phyloP scores from a whole-genome alignment of 2,113 vertebrate genomes.

The Oreochromis spilurus region DNA sequence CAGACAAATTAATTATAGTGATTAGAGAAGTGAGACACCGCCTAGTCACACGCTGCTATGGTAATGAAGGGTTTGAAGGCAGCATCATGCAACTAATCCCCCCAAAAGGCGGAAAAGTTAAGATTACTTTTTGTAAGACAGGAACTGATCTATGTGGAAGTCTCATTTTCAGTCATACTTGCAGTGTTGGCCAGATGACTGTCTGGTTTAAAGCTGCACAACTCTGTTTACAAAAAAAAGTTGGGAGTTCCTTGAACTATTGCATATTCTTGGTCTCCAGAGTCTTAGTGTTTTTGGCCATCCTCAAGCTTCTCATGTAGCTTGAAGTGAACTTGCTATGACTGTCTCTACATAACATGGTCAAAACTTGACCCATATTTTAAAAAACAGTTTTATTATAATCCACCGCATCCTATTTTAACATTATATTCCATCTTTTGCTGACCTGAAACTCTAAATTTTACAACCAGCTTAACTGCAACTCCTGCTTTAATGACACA shows the following conservation, averaged over 20 bases:
- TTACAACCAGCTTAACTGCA: neutral
- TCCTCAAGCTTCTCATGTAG: neutral
- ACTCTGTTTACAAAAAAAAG: neutral
- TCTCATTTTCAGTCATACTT: neutral
- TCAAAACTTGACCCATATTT: neutral
- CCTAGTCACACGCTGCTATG: neutral
- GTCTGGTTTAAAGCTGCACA: neutral
- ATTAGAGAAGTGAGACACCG: neutral
- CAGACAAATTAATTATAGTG: neutral
- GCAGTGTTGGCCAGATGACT: neutral
- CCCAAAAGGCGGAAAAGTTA: neutral
- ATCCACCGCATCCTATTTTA: neutral
- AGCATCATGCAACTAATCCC: neutral
- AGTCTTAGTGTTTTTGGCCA: neutral
- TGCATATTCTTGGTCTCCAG: neutral
- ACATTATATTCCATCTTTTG: neutral
- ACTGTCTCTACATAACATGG: neutral
- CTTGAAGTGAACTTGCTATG: neutral
- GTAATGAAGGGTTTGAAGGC: neutral
- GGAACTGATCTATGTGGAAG: neutral
- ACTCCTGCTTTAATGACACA: neutral
- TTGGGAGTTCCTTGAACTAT: neutral
- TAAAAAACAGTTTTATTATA: neutral
- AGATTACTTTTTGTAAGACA: neutral
- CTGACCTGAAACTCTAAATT: neutral